phyloP scores from a whole-genome alignment of 2,797 vertebrate species.

The Alectoris magna region DNA sequence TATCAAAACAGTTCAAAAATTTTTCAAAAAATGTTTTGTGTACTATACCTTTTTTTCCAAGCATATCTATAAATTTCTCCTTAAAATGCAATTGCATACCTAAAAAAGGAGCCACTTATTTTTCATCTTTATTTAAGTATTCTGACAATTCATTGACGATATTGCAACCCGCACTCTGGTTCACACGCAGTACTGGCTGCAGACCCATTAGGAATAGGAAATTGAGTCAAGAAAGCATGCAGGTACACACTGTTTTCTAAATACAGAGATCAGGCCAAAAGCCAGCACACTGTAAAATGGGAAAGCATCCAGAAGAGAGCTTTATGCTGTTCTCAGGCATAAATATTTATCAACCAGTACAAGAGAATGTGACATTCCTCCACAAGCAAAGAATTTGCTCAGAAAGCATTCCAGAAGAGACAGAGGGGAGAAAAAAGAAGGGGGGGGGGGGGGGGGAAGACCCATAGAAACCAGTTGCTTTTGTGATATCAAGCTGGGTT shows the following conservation, averaged over 20 bases:
- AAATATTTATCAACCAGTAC: constrained; percentile 75
- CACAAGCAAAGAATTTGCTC: constrained; percentile 64
- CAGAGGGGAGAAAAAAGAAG: constrained; percentile 29
- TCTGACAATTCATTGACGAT: constrained; percentile 20
- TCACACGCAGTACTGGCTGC: constrained; percentile 24
- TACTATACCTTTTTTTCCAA: not conserved
- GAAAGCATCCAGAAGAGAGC: constrained; percentile 69
- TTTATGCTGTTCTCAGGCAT: constrained; percentile 69
- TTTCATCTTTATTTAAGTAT: constrained; percentile 29
- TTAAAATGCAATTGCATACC: constrained; percentile 8
- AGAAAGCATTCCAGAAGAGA: constrained; percentile 64
- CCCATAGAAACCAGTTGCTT: not conserved
- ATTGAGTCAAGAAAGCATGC: constrained; percentile 64
- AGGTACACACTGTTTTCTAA: constrained; percentile 72
- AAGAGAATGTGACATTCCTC: constrained; percentile 67
- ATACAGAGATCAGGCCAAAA: constrained; percentile 72
- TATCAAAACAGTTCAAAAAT: not conserved
- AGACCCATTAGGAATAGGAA: constrained; percentile 47
- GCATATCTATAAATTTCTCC: constrained; percentile 1
- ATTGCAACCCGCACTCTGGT: not conserved
- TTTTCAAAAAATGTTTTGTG: not conserved
- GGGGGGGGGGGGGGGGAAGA: not conserved
- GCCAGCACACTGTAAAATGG: constrained; percentile 71
- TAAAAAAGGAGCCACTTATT: constrained; percentile 18
- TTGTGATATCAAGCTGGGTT: constrained; percentile 64